These are phyloP conservation scores for Andrena chrysosceles DNA, from an alignment of 2,888 invertebrate species.

Conservation along the genomic window DNA sequence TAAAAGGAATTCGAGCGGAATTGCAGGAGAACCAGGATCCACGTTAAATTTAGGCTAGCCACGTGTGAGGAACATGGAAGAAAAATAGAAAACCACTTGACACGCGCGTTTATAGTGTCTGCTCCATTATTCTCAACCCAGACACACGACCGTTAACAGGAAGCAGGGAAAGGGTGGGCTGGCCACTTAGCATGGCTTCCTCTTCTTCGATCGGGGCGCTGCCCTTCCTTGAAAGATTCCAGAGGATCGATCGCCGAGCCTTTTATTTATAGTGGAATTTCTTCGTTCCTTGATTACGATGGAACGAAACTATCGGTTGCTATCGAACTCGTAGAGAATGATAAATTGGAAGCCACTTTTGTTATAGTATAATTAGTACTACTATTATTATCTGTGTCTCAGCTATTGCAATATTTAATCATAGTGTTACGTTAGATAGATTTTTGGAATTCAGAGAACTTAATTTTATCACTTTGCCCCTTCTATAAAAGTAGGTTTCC, in stretches of 20 bases:
- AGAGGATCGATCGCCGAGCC: slow-evolving; percentile 36
- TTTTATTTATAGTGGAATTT: slow-evolving; percentile 6
- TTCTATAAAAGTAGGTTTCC: too few relatives aligned
- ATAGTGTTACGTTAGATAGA: too few relatives aligned
- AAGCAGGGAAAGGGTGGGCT: slow-evolving; percentile 26
- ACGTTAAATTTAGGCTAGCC: slow-evolving; percentile 77
- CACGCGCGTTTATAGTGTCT: slow-evolving; percentile 46
- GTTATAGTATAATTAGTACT: too few relatives aligned
- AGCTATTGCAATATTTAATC: too few relatives aligned
- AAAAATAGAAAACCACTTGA: slow-evolving; percentile 63
- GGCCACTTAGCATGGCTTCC: slow-evolving; percentile 19
- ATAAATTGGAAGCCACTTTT: not conserved
- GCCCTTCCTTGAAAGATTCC: slow-evolving; percentile 33
- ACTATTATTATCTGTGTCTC: too few relatives aligned
- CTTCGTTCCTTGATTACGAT: not conserved
- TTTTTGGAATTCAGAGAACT: too few relatives aligned
- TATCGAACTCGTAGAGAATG: not conserved
- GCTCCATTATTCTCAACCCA: slow-evolving; percentile 61
- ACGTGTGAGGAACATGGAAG: slow-evolving; percentile 73
- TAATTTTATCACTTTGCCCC: too few relatives aligned
- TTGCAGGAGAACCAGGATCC: not conserved
- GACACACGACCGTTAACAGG: slow-evolving; percentile 36
- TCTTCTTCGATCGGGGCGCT: slow-evolving; percentile 36
- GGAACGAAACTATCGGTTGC: slow-evolving; percentile 17
- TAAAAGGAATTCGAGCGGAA: not conserved